Evolutionary conservation across 2,888 invertebrate genomes (phyloP).

Genomic region (Athripsodes cinereus): DNA sequence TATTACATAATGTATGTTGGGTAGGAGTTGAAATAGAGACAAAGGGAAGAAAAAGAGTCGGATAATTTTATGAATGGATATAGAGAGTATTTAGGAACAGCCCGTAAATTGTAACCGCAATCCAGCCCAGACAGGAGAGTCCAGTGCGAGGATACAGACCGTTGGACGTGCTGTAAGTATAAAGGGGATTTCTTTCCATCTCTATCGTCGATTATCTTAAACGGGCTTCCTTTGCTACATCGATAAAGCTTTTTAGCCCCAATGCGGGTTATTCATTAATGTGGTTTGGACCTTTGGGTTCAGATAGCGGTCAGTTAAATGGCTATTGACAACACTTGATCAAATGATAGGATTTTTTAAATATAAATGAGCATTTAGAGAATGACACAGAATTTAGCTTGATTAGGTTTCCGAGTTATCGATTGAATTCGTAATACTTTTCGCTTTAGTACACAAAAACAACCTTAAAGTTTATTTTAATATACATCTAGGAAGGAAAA

Average conservation of each 20-base stretch:
- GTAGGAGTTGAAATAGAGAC: too few species aligned
- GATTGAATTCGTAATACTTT: too few species aligned
- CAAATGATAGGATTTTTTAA: neutral
- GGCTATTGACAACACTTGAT: neutral
- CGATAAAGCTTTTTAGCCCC: slow-evolving; percentile 1
- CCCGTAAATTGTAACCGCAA: neutral
- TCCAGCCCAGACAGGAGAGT: neutral
- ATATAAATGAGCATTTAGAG: neutral
- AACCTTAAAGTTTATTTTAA: too few species aligned
- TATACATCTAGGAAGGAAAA: too few species aligned
- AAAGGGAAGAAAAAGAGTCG: too few species aligned
- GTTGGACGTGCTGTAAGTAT: neutral
- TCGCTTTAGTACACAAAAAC: too few species aligned
- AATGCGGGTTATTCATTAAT: slow-evolving; percentile 1
- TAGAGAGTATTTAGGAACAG: neutral
- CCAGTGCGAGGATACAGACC: neutral
- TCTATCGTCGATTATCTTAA: neutral
- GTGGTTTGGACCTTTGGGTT: slow-evolving; percentile 1
- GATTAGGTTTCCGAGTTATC: too few species aligned
- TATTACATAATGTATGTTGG: too few species aligned
- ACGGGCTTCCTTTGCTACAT: neutral
- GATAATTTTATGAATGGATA: neutral
- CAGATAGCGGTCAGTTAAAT: neutral
- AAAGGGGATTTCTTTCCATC: neutral
- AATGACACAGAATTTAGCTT: too few species aligned